A percentile compares a stretch with the other conserved stretches of the same genome.
These are phyloP conservation scores for Andrena minutula DNA, from an alignment of 2,888 invertebrate species.

Conservation along the genomic window DNA sequence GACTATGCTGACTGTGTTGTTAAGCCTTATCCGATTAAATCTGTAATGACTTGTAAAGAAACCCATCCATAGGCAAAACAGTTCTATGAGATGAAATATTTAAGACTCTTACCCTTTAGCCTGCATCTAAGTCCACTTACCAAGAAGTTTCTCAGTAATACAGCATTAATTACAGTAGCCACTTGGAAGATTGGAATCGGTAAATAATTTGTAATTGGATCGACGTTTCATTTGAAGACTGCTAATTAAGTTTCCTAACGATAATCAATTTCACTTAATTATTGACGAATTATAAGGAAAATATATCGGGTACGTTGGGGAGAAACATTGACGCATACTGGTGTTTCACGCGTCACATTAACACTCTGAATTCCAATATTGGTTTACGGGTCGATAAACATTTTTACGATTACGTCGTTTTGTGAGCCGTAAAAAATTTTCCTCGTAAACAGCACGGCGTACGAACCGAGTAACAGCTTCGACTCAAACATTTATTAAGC, in stretches of 20 bases:
- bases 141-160: no score
- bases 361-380: constrained; percentile 15
- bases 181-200: background rate
- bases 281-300: background rate
- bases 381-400: constrained; percentile 31
- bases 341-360: constrained; percentile 16
- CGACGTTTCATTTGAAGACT: background rate
- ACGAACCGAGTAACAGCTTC: constrained; percentile 3
- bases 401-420: constrained; percentile 23
- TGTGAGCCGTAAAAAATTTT: constrained; percentile 16
- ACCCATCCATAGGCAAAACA: no score
- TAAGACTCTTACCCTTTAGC: no score
- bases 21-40: no score
- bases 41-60: no score
- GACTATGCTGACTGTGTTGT: no score
- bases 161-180: background rate
- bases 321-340: background rate
- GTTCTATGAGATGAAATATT: no score
- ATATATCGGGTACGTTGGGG: background rate
- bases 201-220: background rate
- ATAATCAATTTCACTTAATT: background rate
- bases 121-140: no score
- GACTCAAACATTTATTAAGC: constrained; percentile 11
- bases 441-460: constrained; percentile 16
- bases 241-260: background rate